A percentile compares a stretch with the other conserved stretches of the same genome.
Conservation (phyloP, 2,797 vertebrate genomes). For the Sciaenops ocellatus region DNA sequence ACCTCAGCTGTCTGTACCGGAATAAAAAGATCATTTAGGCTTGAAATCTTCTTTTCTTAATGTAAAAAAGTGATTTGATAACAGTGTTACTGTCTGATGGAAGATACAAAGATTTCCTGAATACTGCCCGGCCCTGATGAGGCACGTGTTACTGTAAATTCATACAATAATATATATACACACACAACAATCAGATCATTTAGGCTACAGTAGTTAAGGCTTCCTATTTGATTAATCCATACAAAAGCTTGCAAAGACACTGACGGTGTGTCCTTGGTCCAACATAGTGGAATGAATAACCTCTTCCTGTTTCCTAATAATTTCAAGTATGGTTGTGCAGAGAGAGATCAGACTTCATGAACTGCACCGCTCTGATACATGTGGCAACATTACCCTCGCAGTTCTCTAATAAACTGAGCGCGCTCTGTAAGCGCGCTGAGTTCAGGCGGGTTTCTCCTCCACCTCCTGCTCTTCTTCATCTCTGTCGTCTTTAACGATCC, state of each 20-base stretch:
- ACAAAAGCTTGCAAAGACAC: conserved; percentile 47
- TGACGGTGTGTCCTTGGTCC: conserved; percentile 46
- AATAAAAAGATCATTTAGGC: neutral
- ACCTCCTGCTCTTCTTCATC: conserved; percentile 71
- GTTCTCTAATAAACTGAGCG: conserved; percentile 6
- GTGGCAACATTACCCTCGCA: neutral
- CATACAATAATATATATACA: conserved; percentile 48
- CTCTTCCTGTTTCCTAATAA: conserved; percentile 46
- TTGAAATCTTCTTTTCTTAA: conserved; percentile 6
- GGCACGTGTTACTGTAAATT: conserved; percentile 19
- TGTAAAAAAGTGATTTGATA: neutral
- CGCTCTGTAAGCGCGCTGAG: conserved; percentile 4
- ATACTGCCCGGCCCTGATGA: conserved; percentile 11
- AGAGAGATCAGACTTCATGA: conserved; percentile 34
- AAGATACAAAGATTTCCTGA: neutral
- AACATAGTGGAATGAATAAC: conserved; percentile 56
- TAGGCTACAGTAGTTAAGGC: conserved; percentile 74
- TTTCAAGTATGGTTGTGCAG: conserved; percentile 57
- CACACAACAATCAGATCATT: conserved; percentile 33
- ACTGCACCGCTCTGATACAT: conserved; percentile 4
- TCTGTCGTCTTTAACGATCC: conserved; percentile 87
- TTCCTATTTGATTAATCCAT: conserved; percentile 64
- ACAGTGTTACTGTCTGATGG: neutral
- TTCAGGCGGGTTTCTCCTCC: conserved; percentile 66
- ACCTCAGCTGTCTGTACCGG: neutral